Percentiles rank a stretch among this genome's conserved stretches.
These are phyloP conservation scores for Zeus faber DNA, from an alignment of 2,113 vertebrate genomes.

Conservation along the genomic window DNA sequence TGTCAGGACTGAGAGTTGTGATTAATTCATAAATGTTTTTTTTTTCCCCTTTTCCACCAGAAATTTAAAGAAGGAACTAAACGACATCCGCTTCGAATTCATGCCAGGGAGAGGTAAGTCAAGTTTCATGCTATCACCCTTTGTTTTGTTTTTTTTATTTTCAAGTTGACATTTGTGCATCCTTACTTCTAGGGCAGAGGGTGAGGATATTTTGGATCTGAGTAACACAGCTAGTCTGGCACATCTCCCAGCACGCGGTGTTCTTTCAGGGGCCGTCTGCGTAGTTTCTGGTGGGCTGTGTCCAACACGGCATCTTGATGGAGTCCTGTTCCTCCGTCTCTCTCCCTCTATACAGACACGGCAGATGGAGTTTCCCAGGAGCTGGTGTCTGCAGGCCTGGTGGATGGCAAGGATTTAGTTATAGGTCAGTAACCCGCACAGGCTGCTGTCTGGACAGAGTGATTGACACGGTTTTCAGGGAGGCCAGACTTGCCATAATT, in stretches of 20 bases:
- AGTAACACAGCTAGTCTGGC: no score
- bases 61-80: conserved; percentile 97
- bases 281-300: neutral
- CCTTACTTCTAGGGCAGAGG: no score
- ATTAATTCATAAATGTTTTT: neutral
- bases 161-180: no score
- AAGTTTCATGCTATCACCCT: neutral
- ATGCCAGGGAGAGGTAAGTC: conserved; percentile 94
- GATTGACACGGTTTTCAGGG: no score
- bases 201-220: no score
- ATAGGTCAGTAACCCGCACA: conserved; percentile 80
- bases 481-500: no score
- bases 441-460: neutral
- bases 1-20: neutral
- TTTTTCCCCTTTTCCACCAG: conserved; percentile 60
- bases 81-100: conserved; percentile 98
- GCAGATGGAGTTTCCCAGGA: conserved; percentile 97
- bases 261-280: no score
- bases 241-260: no score
- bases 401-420: conserved; percentile 94
- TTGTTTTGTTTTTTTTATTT: no score
- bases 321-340: conserved; percentile 9
- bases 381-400: conserved; percentile 95
- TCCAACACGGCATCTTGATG: neutral
- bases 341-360: conserved; percentile 80